phyloP scores from a whole-genome alignment of 35 echinoderm and acorn worm genomes.

The Stichopus chloronotus region DNA sequence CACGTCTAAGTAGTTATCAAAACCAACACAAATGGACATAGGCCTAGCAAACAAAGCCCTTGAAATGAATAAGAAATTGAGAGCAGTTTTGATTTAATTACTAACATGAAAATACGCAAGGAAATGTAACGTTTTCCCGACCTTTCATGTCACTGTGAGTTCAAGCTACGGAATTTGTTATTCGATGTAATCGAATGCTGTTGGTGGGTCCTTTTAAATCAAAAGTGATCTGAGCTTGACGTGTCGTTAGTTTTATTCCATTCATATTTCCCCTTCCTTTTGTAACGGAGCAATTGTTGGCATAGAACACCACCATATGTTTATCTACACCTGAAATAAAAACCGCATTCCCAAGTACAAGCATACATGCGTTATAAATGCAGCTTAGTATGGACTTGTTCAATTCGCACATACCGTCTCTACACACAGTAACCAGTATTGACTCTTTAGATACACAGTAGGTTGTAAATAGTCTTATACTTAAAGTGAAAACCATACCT shows the following conservation, averaged over 20 bases:
- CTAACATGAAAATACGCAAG: background rate
- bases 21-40: too few relatives aligned
- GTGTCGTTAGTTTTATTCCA: too few relatives aligned
- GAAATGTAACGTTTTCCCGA: background rate
- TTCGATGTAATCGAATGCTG: too few relatives aligned
- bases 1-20: too few relatives aligned
- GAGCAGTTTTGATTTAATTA: too few relatives aligned
- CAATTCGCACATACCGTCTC: background rate
- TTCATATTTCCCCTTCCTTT: background rate
- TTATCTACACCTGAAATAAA: background rate
- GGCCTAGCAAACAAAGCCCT: too few relatives aligned
- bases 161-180: too few relatives aligned
- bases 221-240: too few relatives aligned
- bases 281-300: background rate
- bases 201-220: too few relatives aligned
- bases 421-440: background rate
- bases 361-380: too few relatives aligned
- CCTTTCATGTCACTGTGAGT: background rate
- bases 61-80: too few relatives aligned
- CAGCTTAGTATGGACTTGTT: background rate
- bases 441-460: background rate
- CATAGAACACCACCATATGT: slow-evolving; percentile 6
- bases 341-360: background rate
- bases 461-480: slow-evolving; percentile 1
- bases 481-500: slow-evolving; percentile 45